Evolutionary conservation across 2,113 vertebrate species (phyloP), one percentile per base, ranked within the genome.

Genomic region (Dipodomys stephensi): DNA sequence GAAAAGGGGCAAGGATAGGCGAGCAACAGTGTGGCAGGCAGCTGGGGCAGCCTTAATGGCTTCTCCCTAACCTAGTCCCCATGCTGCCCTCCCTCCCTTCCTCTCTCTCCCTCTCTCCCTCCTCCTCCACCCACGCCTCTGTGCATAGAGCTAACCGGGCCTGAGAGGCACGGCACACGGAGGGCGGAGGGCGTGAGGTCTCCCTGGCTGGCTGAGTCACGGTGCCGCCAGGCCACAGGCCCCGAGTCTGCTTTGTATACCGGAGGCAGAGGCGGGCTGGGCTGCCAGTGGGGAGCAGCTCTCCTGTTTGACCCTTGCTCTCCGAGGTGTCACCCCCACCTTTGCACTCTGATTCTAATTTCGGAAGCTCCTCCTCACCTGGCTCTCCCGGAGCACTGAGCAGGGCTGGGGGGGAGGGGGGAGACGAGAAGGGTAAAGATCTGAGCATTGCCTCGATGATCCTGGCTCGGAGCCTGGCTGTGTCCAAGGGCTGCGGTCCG

Each of bases 251-350:
- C 62, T 88, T 72, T 93, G 88, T 88, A 88, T 72, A 83, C 53
- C 2, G 49, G 49, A 90, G 39, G 83, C 86, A 90, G 91, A 84
- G 68, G 92, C 82, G 35, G 39, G 39, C 39, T 39, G 39, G 39
- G 39, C 39, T 39, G 39, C 39, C 39, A 39, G 35, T 39, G 39
- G 5, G 39, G 39, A 15, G 53, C 16, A 11, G 74, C 68, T 67
- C 77, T 25, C 19, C 73, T 39, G 0, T 77, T 79, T 93, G 87
- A 91, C 90, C 93, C 76, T 78, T 46, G 62, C 49, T 79, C 77
- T 80, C 76, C 16, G 81, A 96, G 93, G 77, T 91, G 80, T 95
- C 88, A 93, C 94, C 94, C 94, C 90, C 71, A 69, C 84, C 84
- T 90, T 84, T 49, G 72, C 84, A 67, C 90, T 87, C 49, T 1